Conservation (phyloP, 2,113 vertebrate species). For the Pardalotus punctatus region DNA sequence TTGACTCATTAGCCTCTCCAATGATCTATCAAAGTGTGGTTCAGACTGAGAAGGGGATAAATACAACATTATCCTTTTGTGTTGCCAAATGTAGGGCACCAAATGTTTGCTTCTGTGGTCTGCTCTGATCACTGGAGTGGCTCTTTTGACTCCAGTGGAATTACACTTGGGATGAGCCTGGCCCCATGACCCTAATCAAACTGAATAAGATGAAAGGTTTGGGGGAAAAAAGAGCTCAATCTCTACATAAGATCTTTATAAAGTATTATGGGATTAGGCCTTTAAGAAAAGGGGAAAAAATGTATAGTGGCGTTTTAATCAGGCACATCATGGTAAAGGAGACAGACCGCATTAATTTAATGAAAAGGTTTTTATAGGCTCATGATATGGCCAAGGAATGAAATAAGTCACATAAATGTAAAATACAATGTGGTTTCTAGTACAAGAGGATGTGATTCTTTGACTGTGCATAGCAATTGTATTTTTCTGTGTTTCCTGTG, state of each 20-base stretch:
- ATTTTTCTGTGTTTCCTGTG: background rate
- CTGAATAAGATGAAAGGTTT: slow-evolving; percentile 34
- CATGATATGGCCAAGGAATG: background rate
- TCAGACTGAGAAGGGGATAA: background rate
- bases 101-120: slow-evolving; percentile 26
- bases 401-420: background rate
- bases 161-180: slow-evolving; percentile 41
- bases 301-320: slow-evolving; percentile 31
- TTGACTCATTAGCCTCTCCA: background rate
- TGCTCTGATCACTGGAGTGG: background rate
- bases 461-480: background rate
- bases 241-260: slow-evolving; percentile 46
- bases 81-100: slow-evolving; percentile 53
- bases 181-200: slow-evolving; percentile 57
- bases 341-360: background rate
- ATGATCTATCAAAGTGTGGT: background rate
- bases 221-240: slow-evolving; percentile 20
- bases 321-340: background rate
- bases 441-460: background rate
- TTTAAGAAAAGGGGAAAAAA: background rate
- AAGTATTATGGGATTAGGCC: slow-evolving; percentile 56
- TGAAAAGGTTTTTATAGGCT: background rate
- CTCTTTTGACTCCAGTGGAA: slow-evolving; percentile 24
- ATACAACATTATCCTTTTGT: slow-evolving; percentile 14
- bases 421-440: background rate